Base-by-base conservation (phyloP, 2,888 invertebrate genomes). In the Pseudococcus jackbeardsleyi region DNA sequence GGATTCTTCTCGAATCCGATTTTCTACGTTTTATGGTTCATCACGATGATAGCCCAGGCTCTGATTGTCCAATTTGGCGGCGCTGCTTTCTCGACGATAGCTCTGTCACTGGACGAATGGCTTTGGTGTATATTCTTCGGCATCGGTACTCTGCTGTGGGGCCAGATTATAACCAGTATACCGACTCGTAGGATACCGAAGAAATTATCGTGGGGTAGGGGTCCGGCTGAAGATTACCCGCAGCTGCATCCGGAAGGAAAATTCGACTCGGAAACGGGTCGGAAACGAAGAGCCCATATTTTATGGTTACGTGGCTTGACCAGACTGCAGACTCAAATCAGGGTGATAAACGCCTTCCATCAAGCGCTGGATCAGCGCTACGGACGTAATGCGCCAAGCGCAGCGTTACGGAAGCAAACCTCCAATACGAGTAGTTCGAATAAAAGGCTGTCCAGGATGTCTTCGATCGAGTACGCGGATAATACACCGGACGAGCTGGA, bases 131-230 rank as follows among this genome's bases (percentile, higher is more conserved):
- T 94, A 39, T 92, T 93, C 89, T 92, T 94, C 90, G 94, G 94
- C 42, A 90, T 93, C 88, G 93, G 93, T 54, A 92, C 92, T 15
- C 91, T 94, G 42, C 90, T 94, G 33, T 94, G 94, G 94, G 93
- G 93, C 89, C 93, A 94, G 92, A 89, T 94, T 42, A 92, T 94
- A 33, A 93, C 93, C 39, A 91, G 92, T 84, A 91, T 94, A 89
- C 94, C 94, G 89, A 93, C 93, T 19, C 92, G 92, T 90, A 92
- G 91, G 90, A 91, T 93, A 89, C 93, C 93, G 86, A 92, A 92
- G 90, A 91, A 91, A 90, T 91, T 91, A 90, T 91, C 91, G 91
- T 97, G 97, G 96, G 97, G 97, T 92, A 95, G 97, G 91, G 97
- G 97, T 89, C 96, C 96, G 92, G 96, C 97, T 89, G 97, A 97